Conservation (phyloP, 2,113 vertebrate genomes). For the Semicossyphus pulcher region DNA sequence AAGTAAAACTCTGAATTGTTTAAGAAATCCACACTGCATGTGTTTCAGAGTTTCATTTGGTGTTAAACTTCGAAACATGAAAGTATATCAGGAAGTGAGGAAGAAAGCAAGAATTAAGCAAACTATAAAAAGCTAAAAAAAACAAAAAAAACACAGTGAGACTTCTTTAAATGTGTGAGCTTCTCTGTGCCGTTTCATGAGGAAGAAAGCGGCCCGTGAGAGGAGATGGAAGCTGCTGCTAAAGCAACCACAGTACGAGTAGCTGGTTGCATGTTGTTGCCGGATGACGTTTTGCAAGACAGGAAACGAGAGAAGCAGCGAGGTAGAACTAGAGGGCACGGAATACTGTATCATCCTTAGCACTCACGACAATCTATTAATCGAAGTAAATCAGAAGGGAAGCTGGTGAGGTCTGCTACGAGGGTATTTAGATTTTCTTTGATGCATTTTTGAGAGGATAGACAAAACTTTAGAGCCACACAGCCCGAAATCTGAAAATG, state of each 20-base stretch:
- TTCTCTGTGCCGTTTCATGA: slow-evolving; percentile 39
- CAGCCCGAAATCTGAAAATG: slow-evolving; percentile 59
- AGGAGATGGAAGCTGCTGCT: slow-evolving; percentile 18
- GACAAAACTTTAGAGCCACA: not conserved
- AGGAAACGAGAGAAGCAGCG: slow-evolving; percentile 65
- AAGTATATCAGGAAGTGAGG: slow-evolving; percentile 46
- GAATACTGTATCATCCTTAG: not conserved
- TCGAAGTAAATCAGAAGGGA: not conserved
- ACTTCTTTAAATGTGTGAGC: slow-evolving; percentile 29
- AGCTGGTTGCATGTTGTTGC: slow-evolving; percentile 27
- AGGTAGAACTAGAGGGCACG: slow-evolving; percentile 1
- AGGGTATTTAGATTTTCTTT: slow-evolving; percentile 5
- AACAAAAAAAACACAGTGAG: not conserved
- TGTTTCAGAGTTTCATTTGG: too few species aligned
- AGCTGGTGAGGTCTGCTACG: not conserved
- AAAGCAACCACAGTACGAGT: slow-evolving; percentile 47
- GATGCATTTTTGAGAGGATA: slow-evolving; percentile 23
- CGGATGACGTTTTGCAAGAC: slow-evolving; percentile 62
- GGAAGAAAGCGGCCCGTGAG: slow-evolving; percentile 34
- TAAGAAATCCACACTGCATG: too few species aligned
- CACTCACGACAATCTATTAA: not conserved
- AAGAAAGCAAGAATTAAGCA: slow-evolving; percentile 29
- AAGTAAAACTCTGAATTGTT: not conserved
- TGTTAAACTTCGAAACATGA: not conserved
- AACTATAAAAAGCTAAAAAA: not conserved